Base-by-base conservation (phyloP, 2,888 invertebrate species). In the Seira ritae region DNA sequence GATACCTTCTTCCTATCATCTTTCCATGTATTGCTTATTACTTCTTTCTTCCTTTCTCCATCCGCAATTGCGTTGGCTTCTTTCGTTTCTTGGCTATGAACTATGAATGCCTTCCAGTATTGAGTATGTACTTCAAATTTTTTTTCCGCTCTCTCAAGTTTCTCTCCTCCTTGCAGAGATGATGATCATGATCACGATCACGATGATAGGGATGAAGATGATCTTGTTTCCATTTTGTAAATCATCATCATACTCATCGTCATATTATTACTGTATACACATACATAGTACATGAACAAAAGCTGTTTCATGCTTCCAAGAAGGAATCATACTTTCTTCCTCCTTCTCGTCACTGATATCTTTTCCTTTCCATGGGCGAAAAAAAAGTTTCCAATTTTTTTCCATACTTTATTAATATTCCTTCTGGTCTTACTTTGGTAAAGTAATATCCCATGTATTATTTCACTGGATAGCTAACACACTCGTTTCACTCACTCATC, bases 381-480 rank as follows among this genome's bases (percentile, higher is more conserved):
- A 31, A 55, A 55, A 55, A 55, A 55, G 55, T 55, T 55, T 55
- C 55, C 55, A 55, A 55, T 55, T 55, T 55, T 31, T 55, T 55
- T 55, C 42, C 42, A 55, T 55, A 55, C 55, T 55, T 55, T 55
- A 55, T 55, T 55, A 55, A 55, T 55, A 55, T 55, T 55, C 55
- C 55, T 55, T 55, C 55, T 55, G 55, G 55, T 55, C 55, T 55
- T 55, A 55, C 55, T 8, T 55, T 55, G 55, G 55, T 55, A 55
- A 55, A 55, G 55, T 55, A 55, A 55, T 55, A 55, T 55, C 55
- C 55, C 55, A 55, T 55, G 55, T 55, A 55, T 55, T 55, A 55
- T 55, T 55, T 55, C 55, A 55, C 55, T 55, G 55, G 55, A 55
- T 55, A 55, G 55, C 55, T 55, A 55, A 55, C 55, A 55, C 55